Conservation (phyloP, 1,140 invertebrate species). For the Leptinotarsa defecta region DNA sequence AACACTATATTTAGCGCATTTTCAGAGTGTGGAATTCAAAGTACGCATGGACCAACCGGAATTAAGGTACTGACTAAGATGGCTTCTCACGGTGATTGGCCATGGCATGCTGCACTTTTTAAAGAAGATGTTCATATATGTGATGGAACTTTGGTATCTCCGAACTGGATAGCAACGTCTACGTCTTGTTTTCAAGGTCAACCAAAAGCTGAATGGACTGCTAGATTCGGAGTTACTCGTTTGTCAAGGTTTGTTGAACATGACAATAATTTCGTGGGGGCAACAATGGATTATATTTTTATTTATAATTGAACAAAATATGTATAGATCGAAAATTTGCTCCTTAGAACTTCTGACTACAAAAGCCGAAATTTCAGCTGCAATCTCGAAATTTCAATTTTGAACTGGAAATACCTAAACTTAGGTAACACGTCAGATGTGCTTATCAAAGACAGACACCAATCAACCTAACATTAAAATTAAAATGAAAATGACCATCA, state of each 20-base stretch:
- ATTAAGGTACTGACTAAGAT: conserved; percentile 68
- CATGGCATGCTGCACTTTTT: conserved; percentile 84
- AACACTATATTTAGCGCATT: conserved; percentile 6
- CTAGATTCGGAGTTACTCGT: conserved; percentile 76
- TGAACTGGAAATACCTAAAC: too few relatives aligned
- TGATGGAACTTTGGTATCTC: conserved; percentile 79
- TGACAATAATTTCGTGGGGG: too few relatives aligned
- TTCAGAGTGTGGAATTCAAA: conserved; percentile 78
- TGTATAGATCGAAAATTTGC: too few relatives aligned
- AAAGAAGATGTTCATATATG: conserved; percentile 85
- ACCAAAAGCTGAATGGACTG: conserved; percentile 83
- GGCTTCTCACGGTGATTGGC: conserved; percentile 81
- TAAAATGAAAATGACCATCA: too few relatives aligned
- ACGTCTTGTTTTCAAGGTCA: conserved; percentile 90
- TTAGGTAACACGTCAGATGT: too few relatives aligned
- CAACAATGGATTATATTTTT: too few relatives aligned
- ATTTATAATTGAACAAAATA: too few relatives aligned
- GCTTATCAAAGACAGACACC: too few relatives aligned
- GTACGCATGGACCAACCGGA: conserved; percentile 61
- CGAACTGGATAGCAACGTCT: conserved; percentile 83
- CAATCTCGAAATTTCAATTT: too few relatives aligned
- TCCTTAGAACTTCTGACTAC: too few relatives aligned
- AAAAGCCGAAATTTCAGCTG: too few relatives aligned
- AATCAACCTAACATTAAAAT: too few relatives aligned
- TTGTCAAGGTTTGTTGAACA: conserved; percentile 57